Evolutionary conservation across 2,113 vertebrate species (phyloP), one percentile per base, ranked within the genome.

Genomic region (Proteles cristata): DNA sequence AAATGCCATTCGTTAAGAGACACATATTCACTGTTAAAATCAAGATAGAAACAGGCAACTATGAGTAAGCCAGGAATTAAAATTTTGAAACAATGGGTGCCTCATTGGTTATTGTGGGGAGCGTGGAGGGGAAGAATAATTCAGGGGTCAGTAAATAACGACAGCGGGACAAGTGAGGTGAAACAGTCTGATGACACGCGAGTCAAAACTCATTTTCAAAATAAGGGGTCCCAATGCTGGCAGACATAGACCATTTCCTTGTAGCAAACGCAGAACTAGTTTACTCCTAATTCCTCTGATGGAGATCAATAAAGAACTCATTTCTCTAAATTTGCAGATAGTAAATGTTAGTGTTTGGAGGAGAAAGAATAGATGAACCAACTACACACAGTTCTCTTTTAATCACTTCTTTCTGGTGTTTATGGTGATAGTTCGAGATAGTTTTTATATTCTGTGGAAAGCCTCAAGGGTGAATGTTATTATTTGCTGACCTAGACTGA

Each of bases 391-490:
- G 3, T 53, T 90, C 50, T 61, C 28, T 12, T 58, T 11, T 68
- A 33, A 53, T 76, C 39, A 66, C 31, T 85, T 55, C 35, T 65
- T 89, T 77, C n/a, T 73, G n/a, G 74, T 61, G 23, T 80, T 73
- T 94, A 84, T 85, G 48, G 76, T 39, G 69, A 25, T 31, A 82
- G 9, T 66, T 92, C 15, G 83, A 31, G 74, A 48, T 14, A 66
- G 74, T 68, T 53, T 94, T 76, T 90, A 74, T 53, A 93, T 50
- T 69, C 66, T 69, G 63, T 35, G 71, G 25, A 93, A 94, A 94
- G 33, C 3, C n/a, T 85, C 58, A 85, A 63, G 33, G 61, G 26
- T 45, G 11, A 90, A 39, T 55, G 93, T 43, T 66, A 28, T 88
- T 35, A 81, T 45, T 73, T 93, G 71, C 50, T 77, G 26, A 69